Percentiles rank a stretch among this genome's conserved stretches.
Evolutionary conservation across 2,113 vertebrate species (phyloP).

Genomic region (Microcebus tavaratra): DNA sequence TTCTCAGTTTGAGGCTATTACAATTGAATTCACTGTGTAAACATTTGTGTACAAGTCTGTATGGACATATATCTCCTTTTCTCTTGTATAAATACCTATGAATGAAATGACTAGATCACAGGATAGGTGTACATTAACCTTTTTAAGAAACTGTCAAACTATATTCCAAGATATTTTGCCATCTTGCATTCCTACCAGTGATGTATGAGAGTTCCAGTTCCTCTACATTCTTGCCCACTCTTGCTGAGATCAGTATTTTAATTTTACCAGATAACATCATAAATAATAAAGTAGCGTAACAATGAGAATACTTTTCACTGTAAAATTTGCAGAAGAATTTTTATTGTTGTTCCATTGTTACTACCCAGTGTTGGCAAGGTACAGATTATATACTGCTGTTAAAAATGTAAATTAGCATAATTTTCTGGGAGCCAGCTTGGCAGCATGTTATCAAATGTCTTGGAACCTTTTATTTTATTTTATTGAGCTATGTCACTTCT

Average conservation of each 20-base stretch:
- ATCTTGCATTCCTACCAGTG: not conserved
- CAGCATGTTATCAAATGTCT: not conserved
- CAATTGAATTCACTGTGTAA: not conserved
- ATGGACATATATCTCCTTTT: not conserved
- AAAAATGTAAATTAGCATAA: not conserved
- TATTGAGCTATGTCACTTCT: not conserved
- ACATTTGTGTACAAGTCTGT: not conserved
- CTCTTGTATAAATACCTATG: not conserved
- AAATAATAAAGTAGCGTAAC: not conserved
- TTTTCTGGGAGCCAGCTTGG: not conserved
- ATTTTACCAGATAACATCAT: not conserved
- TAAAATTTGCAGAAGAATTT: not conserved
- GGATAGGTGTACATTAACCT: not conserved
- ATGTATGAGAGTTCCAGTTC: fast-evolving
- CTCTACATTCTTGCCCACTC: not conserved
- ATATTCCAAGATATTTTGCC: not conserved
- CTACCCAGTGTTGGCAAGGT: not conserved
- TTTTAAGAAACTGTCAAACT: not conserved
- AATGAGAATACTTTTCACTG: not conserved
- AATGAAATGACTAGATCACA: not conserved
- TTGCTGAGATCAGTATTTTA: not conserved
- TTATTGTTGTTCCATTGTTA: not conserved
- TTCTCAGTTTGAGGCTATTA: not conserved
- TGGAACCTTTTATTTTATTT: not conserved
- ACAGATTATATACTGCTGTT: not conserved